These are phyloP conservation scores for Troglohyphantes excavatus DNA, from an alignment of 2,888 invertebrate species.

Conservation along the genomic window DNA sequence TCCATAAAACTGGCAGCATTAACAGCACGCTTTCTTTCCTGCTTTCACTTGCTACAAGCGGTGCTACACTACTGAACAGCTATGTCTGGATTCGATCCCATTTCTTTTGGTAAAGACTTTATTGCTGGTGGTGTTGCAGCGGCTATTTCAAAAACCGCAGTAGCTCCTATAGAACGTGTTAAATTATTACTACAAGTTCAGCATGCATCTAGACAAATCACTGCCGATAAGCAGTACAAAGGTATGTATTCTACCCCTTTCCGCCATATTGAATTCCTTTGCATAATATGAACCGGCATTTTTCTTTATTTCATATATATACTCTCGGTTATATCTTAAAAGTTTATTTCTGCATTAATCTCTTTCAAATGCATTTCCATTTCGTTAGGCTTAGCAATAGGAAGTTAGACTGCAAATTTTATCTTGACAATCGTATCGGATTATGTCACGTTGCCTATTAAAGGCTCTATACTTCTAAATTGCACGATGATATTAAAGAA, in stretches of 20 bases:
- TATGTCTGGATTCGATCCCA: slow-evolving; percentile 74
- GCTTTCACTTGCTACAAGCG: neutral
- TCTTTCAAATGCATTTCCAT: neutral
- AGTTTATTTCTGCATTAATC: neutral
- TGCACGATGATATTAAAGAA: too few relatives aligned
- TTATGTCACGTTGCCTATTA: too few relatives aligned
- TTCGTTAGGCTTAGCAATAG: neutral
- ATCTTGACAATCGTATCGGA: too few relatives aligned
- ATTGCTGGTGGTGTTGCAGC: slow-evolving; percentile 82
- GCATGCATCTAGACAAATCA: slow-evolving; percentile 82
- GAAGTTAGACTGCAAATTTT: neutral
- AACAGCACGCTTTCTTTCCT: slow-evolving; percentile 5
- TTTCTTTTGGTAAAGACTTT: slow-evolving; percentile 81
- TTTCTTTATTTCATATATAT: neutral
- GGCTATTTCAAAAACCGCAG: slow-evolving; percentile 83
- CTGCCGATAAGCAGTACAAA: slow-evolving; percentile 84
- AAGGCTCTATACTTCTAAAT: too few relatives aligned
- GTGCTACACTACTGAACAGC: neutral
- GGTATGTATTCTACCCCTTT: slow-evolving; percentile 81
- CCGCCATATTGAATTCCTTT: slow-evolving; percentile 70
- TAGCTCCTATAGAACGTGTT: slow-evolving; percentile 83
- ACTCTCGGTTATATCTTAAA: neutral
- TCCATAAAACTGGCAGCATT: slow-evolving; percentile 27
- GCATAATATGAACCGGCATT: slow-evolving; percentile 13
- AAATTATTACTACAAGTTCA: slow-evolving; percentile 82